Evolutionary conservation across 2,888 invertebrate species (phyloP), one percentile per base, ranked within the genome.

Genomic region (Cryptocephalus primarius): DNA sequence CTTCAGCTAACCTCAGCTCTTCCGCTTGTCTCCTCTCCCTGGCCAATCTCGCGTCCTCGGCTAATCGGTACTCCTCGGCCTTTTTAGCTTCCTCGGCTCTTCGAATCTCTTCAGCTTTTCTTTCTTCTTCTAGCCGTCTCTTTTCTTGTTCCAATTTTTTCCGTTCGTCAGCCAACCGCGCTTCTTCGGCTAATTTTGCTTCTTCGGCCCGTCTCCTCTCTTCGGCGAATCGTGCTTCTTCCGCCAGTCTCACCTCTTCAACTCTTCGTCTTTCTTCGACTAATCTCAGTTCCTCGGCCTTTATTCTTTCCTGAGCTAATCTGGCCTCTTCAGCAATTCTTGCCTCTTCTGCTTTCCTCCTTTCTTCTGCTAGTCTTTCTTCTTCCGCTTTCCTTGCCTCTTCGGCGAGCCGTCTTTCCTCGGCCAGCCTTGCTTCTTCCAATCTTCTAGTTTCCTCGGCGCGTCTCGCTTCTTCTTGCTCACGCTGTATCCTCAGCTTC

Each of bases 371-470:
- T 49, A 59, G 10, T 32, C 54, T 40, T 8, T 46, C 53, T 47
- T 52, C 56, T 44, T 55, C 55, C 22, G 55, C 57, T 39, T 48
- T 42, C 13, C 52, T 39, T 44, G 33, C 58, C 47, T 60, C 59
- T 48, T 64, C 55, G 8, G 60, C 60, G 32, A 52, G 50, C 1
- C 70, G 63, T 2, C 69, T 70, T 57, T 76, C 76, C 1, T 64
- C 55, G 2, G 59, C 60, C 38, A 54, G 50, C 0, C 70, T 62
- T 8, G 69, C 72, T 57, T 70, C 69, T 53, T 72, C 1, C 32
- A 73, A 67, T 11, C 55, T 67, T 31, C 71, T 65, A 1, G 72
- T 73, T 49, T 71, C 72, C 55, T 75, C 75, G 1, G 72, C 72
- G 53, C 68, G 70, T 1, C 51, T 70, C 0, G 71, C 71, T 57